Evolutionary conservation across 2,797 vertebrate species (phyloP).

Genomic region (Taeniopygia guttata): DNA sequence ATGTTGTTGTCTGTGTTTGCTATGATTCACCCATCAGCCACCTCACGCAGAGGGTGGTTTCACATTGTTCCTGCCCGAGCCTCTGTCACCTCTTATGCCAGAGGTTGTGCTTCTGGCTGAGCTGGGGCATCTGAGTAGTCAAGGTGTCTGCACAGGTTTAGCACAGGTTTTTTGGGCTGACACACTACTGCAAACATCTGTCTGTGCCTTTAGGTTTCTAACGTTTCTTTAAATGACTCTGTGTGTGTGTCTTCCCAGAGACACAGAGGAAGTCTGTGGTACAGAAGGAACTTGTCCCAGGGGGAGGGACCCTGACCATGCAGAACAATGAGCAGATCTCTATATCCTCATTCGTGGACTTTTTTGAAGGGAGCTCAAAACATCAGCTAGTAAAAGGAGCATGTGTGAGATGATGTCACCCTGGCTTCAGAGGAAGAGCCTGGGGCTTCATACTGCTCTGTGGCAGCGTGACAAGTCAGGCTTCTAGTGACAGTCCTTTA

Average conservation of each 20-base stretch:
- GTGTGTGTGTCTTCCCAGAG: neutral
- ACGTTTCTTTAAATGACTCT: neutral
- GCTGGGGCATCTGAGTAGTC: neutral
- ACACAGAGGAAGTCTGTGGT: conserved; percentile 21
- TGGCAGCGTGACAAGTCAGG: neutral
- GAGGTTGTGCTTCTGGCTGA: neutral
- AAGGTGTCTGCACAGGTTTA: conserved; percentile 10
- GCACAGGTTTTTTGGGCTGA: neutral
- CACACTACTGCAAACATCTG: neutral
- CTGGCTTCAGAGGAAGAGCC: neutral
- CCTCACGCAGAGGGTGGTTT: neutral
- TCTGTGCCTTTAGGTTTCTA: neutral
- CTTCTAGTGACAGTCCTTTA: neutral
- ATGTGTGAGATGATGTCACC: conserved; percentile 43
- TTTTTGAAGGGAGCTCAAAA: conserved; percentile 5
- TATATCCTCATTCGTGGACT: fast-evolving
- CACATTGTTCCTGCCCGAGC: fast-evolving
- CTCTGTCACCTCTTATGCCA: neutral
- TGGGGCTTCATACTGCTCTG: neutral
- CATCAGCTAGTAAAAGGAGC: neutral
- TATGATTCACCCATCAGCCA: neutral
- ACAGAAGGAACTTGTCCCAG: neutral
- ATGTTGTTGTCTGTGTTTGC: neutral
- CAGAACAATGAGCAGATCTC: neutral
- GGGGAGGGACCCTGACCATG: neutral